These are phyloP conservation scores for Phataginus tetradactyla DNA, from an alignment of 2,797 vertebrate genomes.

Conservation along the genomic window DNA sequence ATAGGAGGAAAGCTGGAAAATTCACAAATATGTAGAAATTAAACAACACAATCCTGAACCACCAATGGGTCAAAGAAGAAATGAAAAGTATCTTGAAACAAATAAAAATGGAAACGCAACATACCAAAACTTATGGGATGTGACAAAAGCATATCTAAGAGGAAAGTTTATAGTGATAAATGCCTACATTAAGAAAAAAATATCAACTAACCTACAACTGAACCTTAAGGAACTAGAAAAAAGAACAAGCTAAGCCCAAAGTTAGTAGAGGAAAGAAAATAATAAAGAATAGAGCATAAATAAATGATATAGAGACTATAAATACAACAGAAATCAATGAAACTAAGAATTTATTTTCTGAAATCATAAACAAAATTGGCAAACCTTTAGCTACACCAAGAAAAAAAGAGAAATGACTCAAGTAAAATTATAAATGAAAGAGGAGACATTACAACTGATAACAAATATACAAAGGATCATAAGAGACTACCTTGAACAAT, in stretches of 20 bases:
- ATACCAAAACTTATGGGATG: too few species aligned
- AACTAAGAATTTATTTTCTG: not conserved
- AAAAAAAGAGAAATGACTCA: not conserved
- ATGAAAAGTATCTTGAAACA: not conserved
- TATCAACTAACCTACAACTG: not conserved
- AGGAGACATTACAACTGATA: not conserved
- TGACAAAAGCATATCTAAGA: too few species aligned
- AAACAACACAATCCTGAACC: not conserved
- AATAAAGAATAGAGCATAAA: not conserved
- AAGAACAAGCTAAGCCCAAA: not conserved
- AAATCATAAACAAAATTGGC: not conserved
- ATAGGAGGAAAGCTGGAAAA: not conserved
- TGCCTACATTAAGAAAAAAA: not conserved
- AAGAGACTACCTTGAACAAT: not conserved
- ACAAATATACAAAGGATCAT: not conserved
- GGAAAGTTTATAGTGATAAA: not conserved
- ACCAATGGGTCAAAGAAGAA: too few species aligned
- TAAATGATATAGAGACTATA: not conserved
- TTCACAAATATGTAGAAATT: too few species aligned
- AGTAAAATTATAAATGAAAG: not conserved
- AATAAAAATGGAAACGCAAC: not conserved
- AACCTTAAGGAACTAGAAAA: too few species aligned
- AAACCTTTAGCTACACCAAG: not conserved
- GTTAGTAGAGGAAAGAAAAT: not conserved
- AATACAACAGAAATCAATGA: not conserved